Evolutionary conservation across 2,113 vertebrate genomes (phyloP), one percentile per base, ranked within the genome.

Genomic region (Psilopogon haemacephalus): DNA sequence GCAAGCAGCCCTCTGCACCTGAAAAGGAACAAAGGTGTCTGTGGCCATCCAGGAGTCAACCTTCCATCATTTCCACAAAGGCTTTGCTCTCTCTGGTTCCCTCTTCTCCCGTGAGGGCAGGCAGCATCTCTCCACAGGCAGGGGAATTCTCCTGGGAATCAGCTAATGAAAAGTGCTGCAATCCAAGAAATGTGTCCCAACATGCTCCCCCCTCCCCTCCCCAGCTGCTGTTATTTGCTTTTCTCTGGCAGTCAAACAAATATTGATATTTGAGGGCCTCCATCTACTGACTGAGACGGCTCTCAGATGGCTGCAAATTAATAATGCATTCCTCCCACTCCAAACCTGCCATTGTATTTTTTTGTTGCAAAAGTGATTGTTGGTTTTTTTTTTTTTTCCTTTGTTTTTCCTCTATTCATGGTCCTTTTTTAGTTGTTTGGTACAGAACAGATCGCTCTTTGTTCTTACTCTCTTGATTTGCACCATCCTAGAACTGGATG

Each of bases 101-200:
- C 21, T 68, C 27, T 65, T 80, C 79, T 88, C 69, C 26, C 55
- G n/a, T 83, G 82, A 89, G 68, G 54, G 28, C 48, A 37, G 37
- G 63, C 59, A 59, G 30, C 62, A 50, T 86, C 95, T 88, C 75
- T 88, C 15, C 60, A 88, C 58, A 65, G 71, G 69, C 73, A 74
- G 70, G 87, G 52, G 67, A 89, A 81, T 64, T 17, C 91, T 86
- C 69, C 44, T 30, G 85, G 75, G 91, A 8, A 81, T 89, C 62
- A 91, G 73, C 65, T 96, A 96, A 96, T 93, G 93, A 96, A 96
- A 96, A 94, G 93, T 74, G 48, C 72, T 94, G 48, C 88, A 96
- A 91, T 94, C 93, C 87, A 83, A 91, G 94, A 89, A 83, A 91
- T 64, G 44, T 52, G 86, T 85, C 63, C 74, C 50, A n/a, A n/a